A percentile compares a stretch with the other conserved stretches of the same genome.
phyloP scores from a whole-genome alignment of 1,140 invertebrate species.

The Zelostemma sp. region DNA sequence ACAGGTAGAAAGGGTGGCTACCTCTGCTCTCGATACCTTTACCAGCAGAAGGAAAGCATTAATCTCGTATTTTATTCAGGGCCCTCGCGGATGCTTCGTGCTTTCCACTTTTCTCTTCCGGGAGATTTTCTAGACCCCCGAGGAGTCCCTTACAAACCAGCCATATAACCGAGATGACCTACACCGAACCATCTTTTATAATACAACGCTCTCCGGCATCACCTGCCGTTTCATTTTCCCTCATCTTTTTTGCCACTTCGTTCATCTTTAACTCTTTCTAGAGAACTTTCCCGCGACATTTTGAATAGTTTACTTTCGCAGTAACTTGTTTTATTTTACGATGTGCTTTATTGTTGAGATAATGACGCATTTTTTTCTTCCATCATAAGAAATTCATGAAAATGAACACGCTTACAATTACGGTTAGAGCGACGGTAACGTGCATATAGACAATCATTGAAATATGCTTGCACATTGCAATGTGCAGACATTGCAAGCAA shows the following conservation, averaged over 20 bases:
- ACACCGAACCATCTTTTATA: not conserved
- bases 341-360: too few species aligned
- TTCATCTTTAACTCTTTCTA: not conserved
- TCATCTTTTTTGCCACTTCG: not conserved
- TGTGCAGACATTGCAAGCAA: too few species aligned
- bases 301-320: too few species aligned
- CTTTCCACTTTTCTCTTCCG: conserved; percentile 24
- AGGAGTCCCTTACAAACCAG: conserved; percentile 12
- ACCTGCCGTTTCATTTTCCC: conserved; percentile 3
- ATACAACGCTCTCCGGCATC: conserved; percentile 1
- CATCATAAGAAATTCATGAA: too few species aligned
- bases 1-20: conserved; percentile 24
- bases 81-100: conserved; percentile 11
- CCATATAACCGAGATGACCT: conserved; percentile 11
- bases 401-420: too few species aligned
- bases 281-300: too few species aligned
- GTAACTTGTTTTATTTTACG: too few species aligned
- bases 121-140: not conserved
- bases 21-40: conserved; percentile 26
- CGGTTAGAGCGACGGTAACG: too few species aligned
- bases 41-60: conserved; percentile 26
- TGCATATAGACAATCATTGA: too few species aligned
- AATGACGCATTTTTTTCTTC: too few species aligned
- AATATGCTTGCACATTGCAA: too few species aligned
- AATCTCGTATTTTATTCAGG: conserved; percentile 49